phyloP scores from a whole-genome alignment of 2,113 vertebrate species.

The Lontra canadensis region DNA sequence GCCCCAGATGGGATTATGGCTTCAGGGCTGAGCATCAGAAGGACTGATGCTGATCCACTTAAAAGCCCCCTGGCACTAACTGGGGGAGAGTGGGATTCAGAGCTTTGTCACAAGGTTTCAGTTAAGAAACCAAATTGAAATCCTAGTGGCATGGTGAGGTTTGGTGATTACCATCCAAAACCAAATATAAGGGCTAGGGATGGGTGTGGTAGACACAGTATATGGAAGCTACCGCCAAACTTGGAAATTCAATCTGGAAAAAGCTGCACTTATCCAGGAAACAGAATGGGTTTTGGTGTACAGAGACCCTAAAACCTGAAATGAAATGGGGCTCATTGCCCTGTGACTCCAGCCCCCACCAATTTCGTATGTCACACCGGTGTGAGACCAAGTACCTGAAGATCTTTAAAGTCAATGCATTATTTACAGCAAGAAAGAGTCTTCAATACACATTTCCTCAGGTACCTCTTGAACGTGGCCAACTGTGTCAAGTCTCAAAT shows the following conservation, averaged over 20 bases:
- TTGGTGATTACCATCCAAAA: slow-evolving; percentile 11
- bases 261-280: background rate
- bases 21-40: background rate
- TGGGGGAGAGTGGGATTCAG: background rate
- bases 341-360: background rate
- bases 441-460: background rate
- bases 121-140: slow-evolving; percentile 6
- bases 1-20: background rate
- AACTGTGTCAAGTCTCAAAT: background rate
- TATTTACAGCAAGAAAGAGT: background rate
- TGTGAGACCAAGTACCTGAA: background rate
- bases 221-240: background rate
- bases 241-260: slow-evolving; percentile 56
- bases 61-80: background rate
- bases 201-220: background rate
- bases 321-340: slow-evolving; percentile 7
- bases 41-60: background rate
- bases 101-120: slow-evolving; percentile 12
- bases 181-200: background rate
- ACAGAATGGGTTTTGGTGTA: background rate
- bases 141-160: background rate
- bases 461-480: background rate
- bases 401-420: background rate
- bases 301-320: background rate
- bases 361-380: slow-evolving; percentile 11